Conservation (phyloP, 1,140 invertebrate genomes). For the Mylabris phalerata region DNA sequence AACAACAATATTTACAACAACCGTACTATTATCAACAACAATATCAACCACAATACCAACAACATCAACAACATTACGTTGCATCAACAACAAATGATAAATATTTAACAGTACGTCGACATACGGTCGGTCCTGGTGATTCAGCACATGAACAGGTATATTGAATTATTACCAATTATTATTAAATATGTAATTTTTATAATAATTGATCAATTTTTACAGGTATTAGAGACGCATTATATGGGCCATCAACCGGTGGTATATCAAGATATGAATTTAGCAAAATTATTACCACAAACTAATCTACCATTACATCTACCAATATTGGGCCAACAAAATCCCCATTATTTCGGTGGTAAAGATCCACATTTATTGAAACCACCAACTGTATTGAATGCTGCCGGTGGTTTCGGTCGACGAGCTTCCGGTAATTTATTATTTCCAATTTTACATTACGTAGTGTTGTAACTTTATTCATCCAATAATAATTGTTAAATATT, state of each 20-base stretch:
- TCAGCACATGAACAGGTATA: slow-evolving; percentile 61
- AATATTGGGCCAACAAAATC: slow-evolving; percentile 65
- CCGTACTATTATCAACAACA: slow-evolving; percentile 33
- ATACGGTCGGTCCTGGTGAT: slow-evolving; percentile 90
- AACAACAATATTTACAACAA: slow-evolving; percentile 27
- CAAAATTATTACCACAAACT: slow-evolving; percentile 49
- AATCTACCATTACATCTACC: slow-evolving; percentile 70
- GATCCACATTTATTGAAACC: slow-evolving; percentile 91
- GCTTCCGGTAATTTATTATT: slow-evolving; percentile 54
- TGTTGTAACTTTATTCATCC: too few relatives aligned
- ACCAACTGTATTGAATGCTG: slow-evolving; percentile 78
- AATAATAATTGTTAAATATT: too few relatives aligned
- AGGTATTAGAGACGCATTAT: slow-evolving; percentile 47
- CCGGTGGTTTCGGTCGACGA: slow-evolving; percentile 76
- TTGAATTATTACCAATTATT: too few relatives aligned
- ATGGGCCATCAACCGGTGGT: slow-evolving; percentile 30
- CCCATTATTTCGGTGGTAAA: slow-evolving; percentile 81
- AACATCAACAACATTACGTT: slow-evolving; percentile 11
- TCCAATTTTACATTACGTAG: too few relatives aligned
- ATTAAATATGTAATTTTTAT: too few relatives aligned
- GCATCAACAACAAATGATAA: slow-evolving; percentile 34
- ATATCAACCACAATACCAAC: slow-evolving; percentile 32
- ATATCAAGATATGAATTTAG: slow-evolving; percentile 28
- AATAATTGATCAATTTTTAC: too few relatives aligned
- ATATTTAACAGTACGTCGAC: slow-evolving; percentile 57